A percentile compares a stretch with the other conserved stretches of the same genome.
Evolutionary conservation across 2,113 vertebrate genomes (phyloP).

Genomic region (Crotalus horridus): DNA sequence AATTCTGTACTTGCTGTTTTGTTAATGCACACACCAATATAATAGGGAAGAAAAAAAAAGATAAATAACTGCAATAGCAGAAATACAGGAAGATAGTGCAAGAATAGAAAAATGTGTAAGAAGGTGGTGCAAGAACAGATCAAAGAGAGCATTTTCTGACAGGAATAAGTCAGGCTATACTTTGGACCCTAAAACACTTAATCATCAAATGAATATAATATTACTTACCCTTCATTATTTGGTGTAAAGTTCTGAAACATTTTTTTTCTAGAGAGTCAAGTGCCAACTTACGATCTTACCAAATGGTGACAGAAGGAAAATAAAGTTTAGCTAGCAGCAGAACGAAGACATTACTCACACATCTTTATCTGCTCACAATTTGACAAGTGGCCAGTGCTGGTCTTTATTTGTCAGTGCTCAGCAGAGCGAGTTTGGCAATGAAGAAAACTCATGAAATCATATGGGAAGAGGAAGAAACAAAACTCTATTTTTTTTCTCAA

Average conservation of each 20-base stretch:
- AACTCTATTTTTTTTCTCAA: neutral
- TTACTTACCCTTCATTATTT: constrained; percentile 4
- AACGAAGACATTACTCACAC: neutral
- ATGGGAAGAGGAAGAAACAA: neutral
- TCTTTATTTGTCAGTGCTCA: neutral
- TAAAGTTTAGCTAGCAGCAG: neutral
- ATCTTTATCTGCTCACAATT: neutral
- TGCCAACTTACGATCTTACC: neutral
- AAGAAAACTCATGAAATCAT: neutral
- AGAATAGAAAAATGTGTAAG: neutral
- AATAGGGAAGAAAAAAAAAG: neutral
- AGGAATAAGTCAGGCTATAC: neutral
- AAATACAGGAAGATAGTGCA: neutral
- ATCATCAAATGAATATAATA: neutral
- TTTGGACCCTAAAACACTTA: neutral
- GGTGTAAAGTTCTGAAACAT: neutral
- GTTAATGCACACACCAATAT: neutral
- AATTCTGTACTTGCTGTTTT: neutral
- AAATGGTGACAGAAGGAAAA: neutral
- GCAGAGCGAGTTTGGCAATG: neutral
- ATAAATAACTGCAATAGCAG: neutral
- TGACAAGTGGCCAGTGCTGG: neutral
- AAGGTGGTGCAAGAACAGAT: neutral
- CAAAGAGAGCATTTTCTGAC: neutral
- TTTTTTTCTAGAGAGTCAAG: neutral